phyloP scores from a whole-genome alignment of 2,113 vertebrate species.

The Odontesthes bonariensis region DNA sequence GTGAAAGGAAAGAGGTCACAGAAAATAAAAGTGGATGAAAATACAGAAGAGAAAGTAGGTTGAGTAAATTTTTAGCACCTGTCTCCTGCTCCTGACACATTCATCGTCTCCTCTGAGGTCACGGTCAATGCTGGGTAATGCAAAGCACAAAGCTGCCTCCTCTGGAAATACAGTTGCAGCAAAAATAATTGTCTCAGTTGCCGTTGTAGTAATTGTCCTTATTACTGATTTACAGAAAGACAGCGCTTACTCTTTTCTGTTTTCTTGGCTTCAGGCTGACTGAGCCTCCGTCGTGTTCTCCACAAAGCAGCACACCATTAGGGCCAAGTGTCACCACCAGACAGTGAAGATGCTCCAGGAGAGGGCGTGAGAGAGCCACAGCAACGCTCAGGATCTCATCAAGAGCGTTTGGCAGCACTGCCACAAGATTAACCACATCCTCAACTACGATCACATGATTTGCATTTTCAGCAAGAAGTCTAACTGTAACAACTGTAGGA shows the following conservation, averaged over 20 bases:
- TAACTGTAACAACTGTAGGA: background rate
- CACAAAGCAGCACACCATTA: slow-evolving; percentile 86
- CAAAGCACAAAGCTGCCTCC: slow-evolving; percentile 80
- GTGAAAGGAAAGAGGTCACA: slow-evolving; percentile 6
- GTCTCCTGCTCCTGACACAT: slow-evolving; percentile 92
- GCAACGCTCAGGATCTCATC: slow-evolving; percentile 82
- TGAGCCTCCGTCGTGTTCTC: slow-evolving; percentile 77
- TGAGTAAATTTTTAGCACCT: slow-evolving; percentile 78
- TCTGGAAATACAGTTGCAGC: slow-evolving; percentile 74
- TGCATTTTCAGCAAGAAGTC: slow-evolving; percentile 27
- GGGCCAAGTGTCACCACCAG: slow-evolving; percentile 88
- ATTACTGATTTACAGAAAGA: background rate
- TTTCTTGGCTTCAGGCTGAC: slow-evolving; percentile 78
- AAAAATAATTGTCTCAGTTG: slow-evolving; percentile 6
- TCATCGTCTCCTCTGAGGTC: slow-evolving; percentile 82
- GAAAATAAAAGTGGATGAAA: slow-evolving; percentile 7
- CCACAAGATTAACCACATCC: slow-evolving; percentile 46
- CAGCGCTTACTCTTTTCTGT: slow-evolving; percentile 67
- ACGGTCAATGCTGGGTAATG: slow-evolving; percentile 86
- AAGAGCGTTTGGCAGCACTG: slow-evolving; percentile 79
- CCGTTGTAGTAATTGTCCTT: background rate
- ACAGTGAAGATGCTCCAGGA: slow-evolving; percentile 87
- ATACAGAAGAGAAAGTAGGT: background rate
- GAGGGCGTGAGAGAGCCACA: slow-evolving; percentile 83
- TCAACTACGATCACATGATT: slow-evolving; percentile 18